Conservation (phyloP, 1,140 invertebrate genomes). For the Leptoteleia sp. region DNA sequence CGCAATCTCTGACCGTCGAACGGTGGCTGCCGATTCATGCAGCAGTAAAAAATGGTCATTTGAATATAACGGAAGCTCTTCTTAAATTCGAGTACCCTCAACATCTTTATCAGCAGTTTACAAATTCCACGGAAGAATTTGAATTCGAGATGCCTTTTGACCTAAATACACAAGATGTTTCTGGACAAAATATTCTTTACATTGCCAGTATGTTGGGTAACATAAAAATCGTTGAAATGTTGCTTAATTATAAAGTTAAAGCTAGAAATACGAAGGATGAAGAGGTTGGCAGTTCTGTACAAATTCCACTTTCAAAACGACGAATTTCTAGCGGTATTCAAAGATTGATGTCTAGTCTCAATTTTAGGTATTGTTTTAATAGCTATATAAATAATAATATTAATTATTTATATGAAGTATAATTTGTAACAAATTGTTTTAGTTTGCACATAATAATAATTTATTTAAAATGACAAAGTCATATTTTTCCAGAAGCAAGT, state of each 20-base stretch:
- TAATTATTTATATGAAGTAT: no score
- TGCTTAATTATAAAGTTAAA: conserved; percentile 88
- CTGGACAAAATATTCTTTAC: conserved; percentile 94
- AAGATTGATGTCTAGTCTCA: conserved; percentile 91
- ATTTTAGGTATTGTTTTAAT: conserved; percentile 80
- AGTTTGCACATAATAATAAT: no score
- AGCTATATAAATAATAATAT: no score
- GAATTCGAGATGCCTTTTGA: conserved; percentile 94
- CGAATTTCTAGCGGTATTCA: conserved; percentile 93
- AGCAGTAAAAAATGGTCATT: conserved; percentile 93
- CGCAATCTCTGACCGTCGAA: conserved; percentile 92
- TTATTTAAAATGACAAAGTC: conserved; percentile 25
- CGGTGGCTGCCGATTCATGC: conserved; percentile 96
- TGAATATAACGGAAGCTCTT: conserved; percentile 87
- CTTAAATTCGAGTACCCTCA: conserved; percentile 92
- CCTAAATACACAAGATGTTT: conserved; percentile 93
- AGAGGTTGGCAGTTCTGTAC: conserved; percentile 71
- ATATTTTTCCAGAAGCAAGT: conserved; percentile 71
- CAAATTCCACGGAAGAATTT: conserved; percentile 87
- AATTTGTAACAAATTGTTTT: no score
- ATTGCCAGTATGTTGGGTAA: conserved; percentile 93
- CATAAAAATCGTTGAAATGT: conserved; percentile 88
- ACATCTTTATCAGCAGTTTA: conserved; percentile 82
- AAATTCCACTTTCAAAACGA: conserved; percentile 83
- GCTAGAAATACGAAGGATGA: conserved; percentile 83